Evolutionary conservation across 2,888 invertebrate genomes (phyloP), one percentile per base, ranked within the genome.

Genomic region (Altica lythri): DNA sequence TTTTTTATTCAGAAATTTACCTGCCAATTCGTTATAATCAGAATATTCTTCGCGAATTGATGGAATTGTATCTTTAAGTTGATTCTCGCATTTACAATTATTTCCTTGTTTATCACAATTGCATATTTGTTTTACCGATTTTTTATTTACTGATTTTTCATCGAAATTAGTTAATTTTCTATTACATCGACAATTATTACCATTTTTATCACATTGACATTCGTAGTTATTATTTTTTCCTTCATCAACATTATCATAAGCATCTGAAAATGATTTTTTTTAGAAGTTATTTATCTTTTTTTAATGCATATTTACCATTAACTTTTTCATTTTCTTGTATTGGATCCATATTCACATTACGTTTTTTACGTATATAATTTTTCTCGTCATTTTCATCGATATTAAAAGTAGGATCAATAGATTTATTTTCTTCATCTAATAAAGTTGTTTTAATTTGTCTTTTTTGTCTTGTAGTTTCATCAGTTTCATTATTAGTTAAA

Each of bases 381-480:
- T 62, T 60, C 3, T 69, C 55, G n/a, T n/a, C n/a, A 32, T 52
- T 52, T 37, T 66, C 63, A 9, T 61, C 65, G 2, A 61, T 55
- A 55, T 66, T 63, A 10, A 65, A 18, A 9, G 63, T 62, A 0
- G 75, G 75, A 61, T 73, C 66, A n/a, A 75, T 61, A 18, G 65
- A 65, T 12, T 64, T 65, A 2, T 65, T 68, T 64, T 75, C 74
- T 55, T 69, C 69, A 6, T 75, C 71, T 13, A 70, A 14, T 8
- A 75, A 57, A 2, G 61, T 70, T 14, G 59, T 65, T 4, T 55
- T 22, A 1, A 59, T 57, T 34, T 70, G 64, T 8, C 73, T 55
- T 53, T 72, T 74, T 47, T 67, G 65, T 34, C 71, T 60, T 43
- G 32, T 57, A 5, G 52, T 9, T 14, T 55, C 55, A 6, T 48